Evolutionary conservation across 2,113 vertebrate species (phyloP).

Genomic region (Erythrocebus patas): DNA sequence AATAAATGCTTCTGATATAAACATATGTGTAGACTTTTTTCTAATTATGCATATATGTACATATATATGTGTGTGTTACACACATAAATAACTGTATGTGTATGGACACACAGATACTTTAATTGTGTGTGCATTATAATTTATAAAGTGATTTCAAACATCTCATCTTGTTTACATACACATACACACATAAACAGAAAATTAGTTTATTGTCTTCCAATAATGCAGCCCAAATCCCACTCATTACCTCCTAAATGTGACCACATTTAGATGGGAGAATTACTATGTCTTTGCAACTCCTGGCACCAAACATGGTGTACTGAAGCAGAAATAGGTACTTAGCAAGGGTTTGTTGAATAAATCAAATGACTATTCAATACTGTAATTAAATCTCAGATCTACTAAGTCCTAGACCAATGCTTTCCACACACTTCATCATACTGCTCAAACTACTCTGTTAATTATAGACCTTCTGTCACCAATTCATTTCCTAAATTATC

Average conservation of each 20-base stretch:
- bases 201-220: background rate
- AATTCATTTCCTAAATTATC: constrained; percentile 8
- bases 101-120: background rate
- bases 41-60: background rate
- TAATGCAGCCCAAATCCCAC: background rate
- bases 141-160: constrained; percentile 47
- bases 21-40: background rate
- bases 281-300: background rate
- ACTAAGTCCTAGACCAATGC: background rate
- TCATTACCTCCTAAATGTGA: background rate
- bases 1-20: background rate
- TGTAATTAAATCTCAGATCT: constrained; percentile 13
- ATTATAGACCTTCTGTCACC: background rate
- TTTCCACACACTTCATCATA: background rate
- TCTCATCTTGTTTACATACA: background rate
- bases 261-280: background rate
- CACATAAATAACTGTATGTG: background rate
- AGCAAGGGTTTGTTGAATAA: constrained; percentile 3
- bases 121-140: background rate
- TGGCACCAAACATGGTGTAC: background rate
- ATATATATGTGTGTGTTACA: background rate
- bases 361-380: constrained; percentile 34
- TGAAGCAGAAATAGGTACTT: background rate
- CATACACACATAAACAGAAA: background rate
- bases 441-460: background rate